phyloP scores from a whole-genome alignment of 2,797 vertebrate species.

The Hephaestus fuliginosus region DNA sequence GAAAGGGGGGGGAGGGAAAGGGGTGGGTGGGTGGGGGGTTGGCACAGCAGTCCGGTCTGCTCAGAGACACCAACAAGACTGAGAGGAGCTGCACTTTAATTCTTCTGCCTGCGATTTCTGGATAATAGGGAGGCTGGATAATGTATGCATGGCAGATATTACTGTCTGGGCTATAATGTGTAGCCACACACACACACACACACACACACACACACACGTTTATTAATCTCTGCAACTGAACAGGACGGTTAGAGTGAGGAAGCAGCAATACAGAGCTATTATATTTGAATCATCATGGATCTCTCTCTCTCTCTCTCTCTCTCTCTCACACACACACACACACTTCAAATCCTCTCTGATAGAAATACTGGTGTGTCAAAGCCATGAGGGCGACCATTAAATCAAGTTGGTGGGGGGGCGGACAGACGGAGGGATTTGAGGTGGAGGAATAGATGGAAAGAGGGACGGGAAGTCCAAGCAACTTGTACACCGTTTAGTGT shows the following conservation, averaged over 20 bases:
- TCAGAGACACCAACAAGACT: slow-evolving; percentile 86
- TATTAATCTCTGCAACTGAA: slow-evolving; percentile 91
- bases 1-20: no score
- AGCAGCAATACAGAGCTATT: slow-evolving; percentile 88
- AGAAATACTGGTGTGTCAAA: slow-evolving; percentile 99
- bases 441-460: slow-evolving; percentile 1
- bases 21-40: slow-evolving; percentile 75
- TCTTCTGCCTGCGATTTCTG: slow-evolving; percentile 93
- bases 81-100: slow-evolving; percentile 97
- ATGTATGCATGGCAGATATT: slow-evolving; percentile 99
- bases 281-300: slow-evolving; percentile 96
- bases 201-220: slow-evolving; percentile 52
- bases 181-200: slow-evolving; percentile 36
- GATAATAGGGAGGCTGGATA: slow-evolving; percentile 98
- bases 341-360: slow-evolving; percentile 95
- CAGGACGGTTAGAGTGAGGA: slow-evolving; percentile 87
- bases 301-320: slow-evolving; percentile 28
- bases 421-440: slow-evolving; percentile 30
- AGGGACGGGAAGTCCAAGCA: slow-evolving; percentile 44
- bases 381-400: slow-evolving; percentile 94
- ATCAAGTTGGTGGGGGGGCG: slow-evolving; percentile 84
- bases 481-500: slow-evolving; percentile 24
- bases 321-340: slow-evolving; percentile 35
- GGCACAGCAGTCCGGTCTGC: slow-evolving; percentile 89
- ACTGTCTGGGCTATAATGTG: slow-evolving; percentile 78